Base-by-base conservation (phyloP, 2,888 invertebrate species). In the Mayetiola destructor region DNA sequence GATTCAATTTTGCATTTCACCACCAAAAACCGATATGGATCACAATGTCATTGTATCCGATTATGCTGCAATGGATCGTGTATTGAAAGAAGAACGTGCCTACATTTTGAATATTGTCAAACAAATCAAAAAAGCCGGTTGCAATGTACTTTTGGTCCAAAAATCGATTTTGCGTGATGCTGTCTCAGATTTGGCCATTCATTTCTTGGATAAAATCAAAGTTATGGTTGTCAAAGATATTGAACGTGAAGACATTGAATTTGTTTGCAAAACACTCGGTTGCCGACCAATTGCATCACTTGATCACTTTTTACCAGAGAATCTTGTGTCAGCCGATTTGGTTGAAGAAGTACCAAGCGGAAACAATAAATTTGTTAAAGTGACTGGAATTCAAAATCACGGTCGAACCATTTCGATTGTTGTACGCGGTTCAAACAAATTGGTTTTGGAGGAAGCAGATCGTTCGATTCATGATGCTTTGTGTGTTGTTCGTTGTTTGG, bases 51-150 rank as follows among this genome's bases (percentile, higher is more conserved):
- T 99, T 64, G 93, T 99, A 21, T 92, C 95, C 0, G 99, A 99
- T 72, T 99, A 99, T 72, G 84, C 96, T n/a, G 96, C 96, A 56
- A 99, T 99, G 99, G 99, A 99, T 72, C 82, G 99, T 59, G 93
- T 99, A 1, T 73, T 99, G 59, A 89, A 94, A 68, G 99, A 99
- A 72, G 99, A 99, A 73, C 83, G 99, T 56, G 82, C 91, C 57
- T 99, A 99, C 72, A 95, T 99, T 65, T 77, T 99, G 58, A 96
- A 99, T 68, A 94, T 99, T 67, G 92, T 96, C 5, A 99, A 99
- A 72, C 93, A 96, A 72, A 92, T 99, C 62, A 99, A 99, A 73
- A 97, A 96, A 68, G 81, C 93, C 59, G 97, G 97, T 2, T 99
- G 99, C 75, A 99, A 92, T 75, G 93, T 99, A 12, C 79, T 99